These are phyloP conservation scores for Aphaenogaster rudis DNA, from an alignment of 1,140 invertebrate genomes.

Conservation along the genomic window DNA sequence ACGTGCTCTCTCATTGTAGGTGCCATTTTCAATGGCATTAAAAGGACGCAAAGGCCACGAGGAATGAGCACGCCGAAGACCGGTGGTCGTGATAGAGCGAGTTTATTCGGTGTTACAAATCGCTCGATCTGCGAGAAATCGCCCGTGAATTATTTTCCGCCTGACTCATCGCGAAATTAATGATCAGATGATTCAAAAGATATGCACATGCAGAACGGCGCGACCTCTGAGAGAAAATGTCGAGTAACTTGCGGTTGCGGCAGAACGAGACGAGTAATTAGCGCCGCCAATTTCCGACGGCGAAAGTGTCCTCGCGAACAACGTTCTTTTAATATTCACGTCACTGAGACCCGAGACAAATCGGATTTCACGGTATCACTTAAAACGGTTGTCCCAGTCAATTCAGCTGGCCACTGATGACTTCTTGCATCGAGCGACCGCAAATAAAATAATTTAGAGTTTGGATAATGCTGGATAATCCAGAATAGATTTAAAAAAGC, in stretches of 20 bases:
- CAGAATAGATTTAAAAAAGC: background rate
- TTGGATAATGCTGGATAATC: background rate
- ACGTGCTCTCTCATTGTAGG: constrained; percentile 36
- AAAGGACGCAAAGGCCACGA: constrained; percentile 54
- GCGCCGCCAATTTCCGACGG: constrained; percentile 15
- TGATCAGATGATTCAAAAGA: background rate
- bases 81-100: constrained; percentile 64
- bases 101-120: constrained; percentile 38
- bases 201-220: background rate
- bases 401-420: background rate
- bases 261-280: constrained; percentile 42
- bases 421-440: background rate
- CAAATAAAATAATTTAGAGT: background rate
- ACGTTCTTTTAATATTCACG: constrained; percentile 15
- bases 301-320: constrained; percentile 35
- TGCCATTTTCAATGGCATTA: constrained; percentile 63
- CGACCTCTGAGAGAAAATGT: constrained; percentile 18
- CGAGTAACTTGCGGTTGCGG: constrained; percentile 22
- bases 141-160: constrained; percentile 40
- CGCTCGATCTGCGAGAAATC: constrained; percentile 10
- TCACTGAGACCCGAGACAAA: constrained; percentile 8
- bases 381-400: background rate
- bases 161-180: constrained; percentile 31
- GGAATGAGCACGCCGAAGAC: constrained; percentile 12
- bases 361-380: constrained; percentile 27